Conservation (phyloP, 2,888 invertebrate species). For the Drosophila mimetica region DNA sequence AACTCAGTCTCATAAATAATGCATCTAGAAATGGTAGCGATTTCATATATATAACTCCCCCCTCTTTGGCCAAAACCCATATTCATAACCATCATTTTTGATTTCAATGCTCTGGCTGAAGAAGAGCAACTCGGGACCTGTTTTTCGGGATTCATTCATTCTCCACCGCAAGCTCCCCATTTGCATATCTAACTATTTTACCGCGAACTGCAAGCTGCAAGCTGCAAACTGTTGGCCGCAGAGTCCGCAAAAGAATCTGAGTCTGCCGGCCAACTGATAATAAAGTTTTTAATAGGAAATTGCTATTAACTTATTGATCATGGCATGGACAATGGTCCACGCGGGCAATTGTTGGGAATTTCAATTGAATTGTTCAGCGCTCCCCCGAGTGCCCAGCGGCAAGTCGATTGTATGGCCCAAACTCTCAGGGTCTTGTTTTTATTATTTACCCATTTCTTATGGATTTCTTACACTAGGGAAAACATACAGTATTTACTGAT, state of each 20-base stretch:
- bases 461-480: slow-evolving; percentile 5
- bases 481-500: too few relatives aligned
- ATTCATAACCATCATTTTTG: slow-evolving; percentile 36
- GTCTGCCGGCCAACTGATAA: slow-evolving; percentile 57
- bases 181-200: slow-evolving; percentile 71
- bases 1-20: slow-evolving; percentile 1
- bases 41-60: neutral
- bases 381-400: slow-evolving; percentile 44
- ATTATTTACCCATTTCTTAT: slow-evolving; percentile 25
- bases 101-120: slow-evolving; percentile 14
- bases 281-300: slow-evolving; percentile 78
- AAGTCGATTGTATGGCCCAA: slow-evolving; percentile 24
- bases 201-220: slow-evolving; percentile 47
- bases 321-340: slow-evolving; percentile 59
- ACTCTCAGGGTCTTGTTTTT: slow-evolving; percentile 7
- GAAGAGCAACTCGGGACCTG: slow-evolving; percentile 19
- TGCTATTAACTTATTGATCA: slow-evolving; percentile 74
- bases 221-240: slow-evolving; percentile 40
- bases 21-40: slow-evolving; percentile 4
- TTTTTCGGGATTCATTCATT: slow-evolving; percentile 11
- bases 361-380: slow-evolving; percentile 77
- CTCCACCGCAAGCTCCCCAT: slow-evolving; percentile 33
- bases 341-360: slow-evolving; percentile 55
- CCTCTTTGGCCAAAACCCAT: slow-evolving; percentile 1
- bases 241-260: slow-evolving; percentile 1